phyloP scores from a whole-genome alignment of 2,888 invertebrate genomes.

The Eristalis pertinax region DNA sequence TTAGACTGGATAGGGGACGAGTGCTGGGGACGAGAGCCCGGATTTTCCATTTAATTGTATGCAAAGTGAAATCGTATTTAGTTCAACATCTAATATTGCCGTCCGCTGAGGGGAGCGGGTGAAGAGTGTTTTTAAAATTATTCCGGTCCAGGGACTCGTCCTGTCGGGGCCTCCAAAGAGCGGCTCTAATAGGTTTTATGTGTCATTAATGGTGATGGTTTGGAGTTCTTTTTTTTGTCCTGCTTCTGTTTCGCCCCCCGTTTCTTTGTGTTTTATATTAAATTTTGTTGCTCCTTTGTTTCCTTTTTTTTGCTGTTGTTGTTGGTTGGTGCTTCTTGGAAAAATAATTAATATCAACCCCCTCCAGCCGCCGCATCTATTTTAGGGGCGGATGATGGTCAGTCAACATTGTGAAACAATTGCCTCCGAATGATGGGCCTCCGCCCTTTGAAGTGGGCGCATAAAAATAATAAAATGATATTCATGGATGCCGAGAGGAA shows the following conservation, averaged over 20 bases:
- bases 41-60: conserved; percentile 43
- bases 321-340: conserved; percentile 3
- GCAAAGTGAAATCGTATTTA: conserved; percentile 39
- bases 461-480: conserved; percentile 26
- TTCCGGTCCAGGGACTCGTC: not conserved
- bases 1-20: not conserved
- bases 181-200: conserved; percentile 44
- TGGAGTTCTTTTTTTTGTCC: not conserved
- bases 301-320: not conserved
- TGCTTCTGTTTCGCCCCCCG: not conserved
- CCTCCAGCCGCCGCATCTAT: not conserved
- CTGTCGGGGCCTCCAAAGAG: not conserved
- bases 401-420: not conserved
- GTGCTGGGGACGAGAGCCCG: not conserved
- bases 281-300: conserved; percentile 27
- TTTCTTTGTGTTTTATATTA: conserved; percentile 22
- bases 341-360: conserved; percentile 8
- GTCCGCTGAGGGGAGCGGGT: not conserved
- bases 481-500: conserved; percentile 29
- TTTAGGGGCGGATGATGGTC: not conserved
- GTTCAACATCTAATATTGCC: conserved; percentile 8
- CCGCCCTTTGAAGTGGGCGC: not conserved
- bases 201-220: conserved; percentile 50
- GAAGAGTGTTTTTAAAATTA: not conserved
- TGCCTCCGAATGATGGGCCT: not conserved